These are phyloP conservation scores for Drosophila hamatofila DNA, from an alignment of 2,888 invertebrate genomes.

Conservation along the genomic window DNA sequence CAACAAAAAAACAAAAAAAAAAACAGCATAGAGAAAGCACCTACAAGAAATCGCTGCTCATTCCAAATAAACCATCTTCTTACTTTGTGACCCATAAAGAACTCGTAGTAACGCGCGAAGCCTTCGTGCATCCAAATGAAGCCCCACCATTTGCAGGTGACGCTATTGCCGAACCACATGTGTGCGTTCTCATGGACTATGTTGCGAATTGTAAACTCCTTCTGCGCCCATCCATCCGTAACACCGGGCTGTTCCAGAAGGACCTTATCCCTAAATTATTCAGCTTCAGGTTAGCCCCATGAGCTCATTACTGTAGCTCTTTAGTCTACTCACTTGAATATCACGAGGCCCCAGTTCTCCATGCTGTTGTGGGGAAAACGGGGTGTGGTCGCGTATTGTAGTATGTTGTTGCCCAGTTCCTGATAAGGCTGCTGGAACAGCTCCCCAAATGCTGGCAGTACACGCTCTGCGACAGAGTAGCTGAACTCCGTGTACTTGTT, in stretches of 20 bases:
- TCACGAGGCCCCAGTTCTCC: slow-evolving; percentile 96
- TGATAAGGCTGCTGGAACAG: slow-evolving; percentile 90
- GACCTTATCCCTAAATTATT: slow-evolving; percentile 63
- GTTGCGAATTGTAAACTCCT: slow-evolving; percentile 87
- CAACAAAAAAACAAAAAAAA: not conserved
- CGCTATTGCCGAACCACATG: slow-evolving; percentile 88
- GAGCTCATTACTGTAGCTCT: no score
- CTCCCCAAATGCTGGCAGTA: slow-evolving; percentile 85
- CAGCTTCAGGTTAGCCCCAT: not conserved
- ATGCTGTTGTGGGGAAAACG: slow-evolving; percentile 92
- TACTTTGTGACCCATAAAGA: slow-evolving; percentile 85
- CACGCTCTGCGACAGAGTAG: slow-evolving; percentile 69
- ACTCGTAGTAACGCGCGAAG: slow-evolving; percentile 91
- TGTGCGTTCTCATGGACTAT: slow-evolving; percentile 86
- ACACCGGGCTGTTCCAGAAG: slow-evolving; percentile 66
- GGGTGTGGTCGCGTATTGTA: slow-evolving; percentile 92
- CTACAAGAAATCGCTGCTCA: not conserved
- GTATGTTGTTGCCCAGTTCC: slow-evolving; percentile 87
- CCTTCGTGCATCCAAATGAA: slow-evolving; percentile 88
- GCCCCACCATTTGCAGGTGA: slow-evolving; percentile 86
- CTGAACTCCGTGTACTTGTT: slow-evolving; percentile 89
- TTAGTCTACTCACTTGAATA: slow-evolving; percentile 89
- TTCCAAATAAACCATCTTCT: not conserved
- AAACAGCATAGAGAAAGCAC: no score
- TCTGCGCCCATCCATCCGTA: slow-evolving; percentile 76